Base-by-base conservation (phyloP, 2,888 invertebrate genomes). In the Diadromus collaris region DNA sequence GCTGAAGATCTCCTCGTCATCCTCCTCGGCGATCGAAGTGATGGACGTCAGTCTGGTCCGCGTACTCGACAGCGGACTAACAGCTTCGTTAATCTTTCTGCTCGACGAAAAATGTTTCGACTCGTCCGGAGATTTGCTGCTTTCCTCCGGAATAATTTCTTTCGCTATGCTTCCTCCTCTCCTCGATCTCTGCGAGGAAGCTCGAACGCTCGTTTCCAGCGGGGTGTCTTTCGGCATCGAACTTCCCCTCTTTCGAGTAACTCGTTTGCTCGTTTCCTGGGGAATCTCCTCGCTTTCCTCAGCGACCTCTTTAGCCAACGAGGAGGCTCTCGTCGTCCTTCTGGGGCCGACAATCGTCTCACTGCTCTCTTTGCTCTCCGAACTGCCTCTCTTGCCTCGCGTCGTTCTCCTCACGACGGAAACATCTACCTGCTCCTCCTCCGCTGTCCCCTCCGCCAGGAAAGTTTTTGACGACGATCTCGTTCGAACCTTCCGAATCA, bases 21-120 rank as follows among this genome's bases (percentile, higher is more conserved):
- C 60, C 54, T 89, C 89, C 44, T 88, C 89, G 0, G 89, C 88
- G 41, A 89, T 84, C 0, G 88, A 86, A 1, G 85, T 85, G 44
- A 89, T 84, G 16, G 89, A 88, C 0, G 83, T 78, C 16, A 86
- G 83, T 51, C 88, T 85, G 71, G 77, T 83, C 0, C 89, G 85
- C 4, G 83, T 85, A 6, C 83, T 86, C 0, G 77, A 70, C 5
- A 84, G 76, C 9, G 85, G 84, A 81, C 64, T 79, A 79, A 29
- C 64, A 44, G 32, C 56, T 80, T 63, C 41, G 71, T n/a, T 38
- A 27, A 51, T 29, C 13, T 56, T 29, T 27, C n/a, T 29, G 13
- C 27, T 56, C 56, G 56, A 27, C 16, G 51, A 9, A 51, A 21
- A 24, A 19, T 67, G n/a, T 27, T 61, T 54, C 27, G 51, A 48